A percentile compares a stretch with the other conserved stretches of the same genome.
phyloP scores from a whole-genome alignment of 1,140 invertebrate species.

The Oryctes rhinoceros region DNA sequence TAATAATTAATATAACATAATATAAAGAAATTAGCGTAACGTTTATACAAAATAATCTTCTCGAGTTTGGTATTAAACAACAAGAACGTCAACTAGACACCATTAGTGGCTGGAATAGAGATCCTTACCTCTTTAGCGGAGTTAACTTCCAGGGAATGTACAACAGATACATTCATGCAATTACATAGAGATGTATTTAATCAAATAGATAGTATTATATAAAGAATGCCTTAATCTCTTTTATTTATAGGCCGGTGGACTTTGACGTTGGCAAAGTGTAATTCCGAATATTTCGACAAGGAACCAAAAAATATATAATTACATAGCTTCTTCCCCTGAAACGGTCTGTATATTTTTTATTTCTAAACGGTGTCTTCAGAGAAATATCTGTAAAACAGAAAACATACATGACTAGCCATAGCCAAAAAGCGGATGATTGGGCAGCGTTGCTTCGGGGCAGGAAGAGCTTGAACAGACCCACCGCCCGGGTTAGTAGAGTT shows the following conservation, averaged over 20 bases:
- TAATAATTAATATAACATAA: background rate
- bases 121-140: conserved; percentile 1
- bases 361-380: conserved; percentile 55
- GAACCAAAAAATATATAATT: conserved; percentile 34
- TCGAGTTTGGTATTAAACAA: background rate
- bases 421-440: conserved; percentile 48
- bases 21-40: background rate
- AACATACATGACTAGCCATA: conserved; percentile 60
- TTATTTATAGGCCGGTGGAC: conserved; percentile 56
- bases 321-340: conserved; percentile 31
- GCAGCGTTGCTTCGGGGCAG: conserved; percentile 53
- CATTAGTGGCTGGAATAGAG: background rate
- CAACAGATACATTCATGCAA: conserved; percentile 33
- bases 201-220: background rate
- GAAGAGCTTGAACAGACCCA: conserved; percentile 60
- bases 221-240: conserved; percentile 20
- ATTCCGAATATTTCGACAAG: conserved; percentile 36
- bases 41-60: conserved; percentile 1
- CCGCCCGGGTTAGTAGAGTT: conserved; percentile 61
- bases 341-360: conserved; percentile 16
- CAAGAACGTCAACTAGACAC: background rate
- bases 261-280: conserved; percentile 38
- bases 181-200: conserved; percentile 18
- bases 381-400: conserved; percentile 62
- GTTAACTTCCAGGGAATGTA: conserved; percentile 27